A percentile compares a stretch with the other conserved stretches of the same genome.
phyloP scores from a whole-genome alignment of 2,113 vertebrate species.

The Caretta caretta region DNA sequence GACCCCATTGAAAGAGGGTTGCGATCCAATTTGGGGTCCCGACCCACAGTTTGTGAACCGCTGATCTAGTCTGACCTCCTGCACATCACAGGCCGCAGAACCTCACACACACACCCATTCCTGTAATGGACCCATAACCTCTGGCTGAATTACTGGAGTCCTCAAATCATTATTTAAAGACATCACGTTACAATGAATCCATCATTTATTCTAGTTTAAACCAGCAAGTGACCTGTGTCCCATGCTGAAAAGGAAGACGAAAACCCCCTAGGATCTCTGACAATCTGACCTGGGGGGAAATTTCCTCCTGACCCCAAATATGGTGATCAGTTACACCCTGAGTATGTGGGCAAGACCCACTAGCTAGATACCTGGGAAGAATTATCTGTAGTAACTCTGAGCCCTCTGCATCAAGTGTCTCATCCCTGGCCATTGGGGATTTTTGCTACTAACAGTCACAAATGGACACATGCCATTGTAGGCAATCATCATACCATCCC shows the following conservation, averaged over 20 bases:
- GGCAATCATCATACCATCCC: neutral
- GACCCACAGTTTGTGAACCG: too few species aligned
- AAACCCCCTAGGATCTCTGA: neutral
- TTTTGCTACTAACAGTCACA: neutral
- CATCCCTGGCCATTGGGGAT: neutral
- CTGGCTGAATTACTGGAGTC: neutral
- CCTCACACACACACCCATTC: neutral
- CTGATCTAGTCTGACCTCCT: neutral
- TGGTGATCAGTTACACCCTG: neutral
- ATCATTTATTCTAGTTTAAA: neutral
- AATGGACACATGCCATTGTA: neutral
- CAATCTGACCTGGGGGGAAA: neutral
- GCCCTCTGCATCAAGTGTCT: neutral
- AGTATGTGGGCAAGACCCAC: neutral
- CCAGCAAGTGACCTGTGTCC: neutral
- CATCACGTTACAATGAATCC: neutral
- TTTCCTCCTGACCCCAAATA: neutral
- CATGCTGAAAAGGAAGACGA: neutral
- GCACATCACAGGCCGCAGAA: neutral
- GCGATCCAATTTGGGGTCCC: too few species aligned
- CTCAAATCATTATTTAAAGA: neutral
- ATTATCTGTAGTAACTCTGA: neutral
- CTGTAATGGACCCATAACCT: neutral
- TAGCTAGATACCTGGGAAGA: neutral
- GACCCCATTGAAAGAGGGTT: too few species aligned